Conservation (phyloP, 2,888 invertebrate genomes). For the Drosophila ustulata region DNA sequence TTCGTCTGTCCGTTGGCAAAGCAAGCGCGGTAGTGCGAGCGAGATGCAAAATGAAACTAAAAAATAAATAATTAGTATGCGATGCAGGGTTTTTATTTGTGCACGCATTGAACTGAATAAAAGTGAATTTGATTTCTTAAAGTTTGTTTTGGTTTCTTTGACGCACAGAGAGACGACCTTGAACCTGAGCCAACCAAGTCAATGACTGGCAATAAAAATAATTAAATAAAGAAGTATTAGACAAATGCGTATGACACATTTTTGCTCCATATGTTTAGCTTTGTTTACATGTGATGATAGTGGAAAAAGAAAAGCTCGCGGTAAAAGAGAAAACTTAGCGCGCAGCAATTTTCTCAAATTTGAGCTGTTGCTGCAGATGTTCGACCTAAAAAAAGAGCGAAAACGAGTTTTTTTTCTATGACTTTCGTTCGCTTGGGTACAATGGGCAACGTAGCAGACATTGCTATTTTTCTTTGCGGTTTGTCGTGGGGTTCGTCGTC, state of each 20-base stretch:
- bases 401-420: constrained; percentile 62
- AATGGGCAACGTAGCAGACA: constrained; percentile 19
- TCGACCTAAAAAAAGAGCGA: constrained; percentile 64
- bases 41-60: constrained; percentile 7
- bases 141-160: constrained; percentile 62
- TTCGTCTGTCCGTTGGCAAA: constrained; percentile 43
- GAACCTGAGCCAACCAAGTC: constrained; percentile 74
- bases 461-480: constrained; percentile 36
- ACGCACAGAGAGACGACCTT: constrained; percentile 54
- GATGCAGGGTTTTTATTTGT: constrained; percentile 34
- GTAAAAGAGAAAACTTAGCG: constrained; percentile 49
- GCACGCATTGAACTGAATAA: constrained; percentile 47
- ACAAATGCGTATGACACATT: constrained; percentile 37
- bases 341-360: constrained; percentile 45
- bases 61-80: constrained; percentile 68
- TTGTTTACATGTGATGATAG: constrained; percentile 25
- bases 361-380: constrained; percentile 27
- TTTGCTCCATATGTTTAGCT: constrained; percentile 18
- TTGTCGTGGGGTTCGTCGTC: constrained; percentile 32
- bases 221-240: constrained; percentile 14
- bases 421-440: constrained; percentile 18
- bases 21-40: constrained; percentile 1
- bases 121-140: constrained; percentile 67
- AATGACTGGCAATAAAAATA: constrained; percentile 59
- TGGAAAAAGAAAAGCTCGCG: constrained; percentile 10